Evolutionary conservation across 2,113 vertebrate genomes (phyloP), one percentile per base, ranked within the genome.

Genomic region (Nothoprocta pentlandii): DNA sequence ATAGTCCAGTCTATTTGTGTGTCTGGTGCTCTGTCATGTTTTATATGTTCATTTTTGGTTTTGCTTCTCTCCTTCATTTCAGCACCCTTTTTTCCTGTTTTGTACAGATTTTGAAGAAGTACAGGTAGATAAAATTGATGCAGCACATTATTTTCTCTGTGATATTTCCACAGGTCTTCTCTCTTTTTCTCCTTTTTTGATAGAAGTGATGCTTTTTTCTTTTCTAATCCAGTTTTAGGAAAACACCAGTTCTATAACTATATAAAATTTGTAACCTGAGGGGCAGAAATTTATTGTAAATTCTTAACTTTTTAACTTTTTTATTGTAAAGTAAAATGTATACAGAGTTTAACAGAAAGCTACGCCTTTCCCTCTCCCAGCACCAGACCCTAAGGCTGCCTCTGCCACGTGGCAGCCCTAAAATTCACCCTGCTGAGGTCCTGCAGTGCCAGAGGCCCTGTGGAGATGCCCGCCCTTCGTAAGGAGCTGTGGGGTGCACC

Each of bases 251-350:
- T 96, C 93, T 97, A 54, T 89, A 78, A 93, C 26, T 36, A 93
- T 92, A 94, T 76, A 93, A 87, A 82, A 76, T 87, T 93, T 96
- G 80, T 97, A 96, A 94, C 61, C 95, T 36, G 93, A 95, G 77
- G 95, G 92, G 87, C 91, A 91, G 92, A 87, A 95, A 44, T 96
- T 87, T 89, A 95, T 94, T 97, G 88, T 87, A 90, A 97, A 95
- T 92, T 94, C 83, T 96, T 94, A 92, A 97, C 92, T 95, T 97
- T 95, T 94, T 66, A 95, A 93, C 93, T 96, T 96, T 96, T 95
- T 90, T 96, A 97, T 97, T 97, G 95, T 97, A 97, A 97, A 97
- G 73, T 88, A 92, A 96, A 93, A 58, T 58, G 54, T 90, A 94
- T 81, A 97, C 70, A 92, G 93, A 97, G 86, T 97, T 96, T 95